These are phyloP conservation scores for Choloepus hoffmanni DNA, from an alignment of 2,113 vertebrate species.

Conservation along the genomic window DNA sequence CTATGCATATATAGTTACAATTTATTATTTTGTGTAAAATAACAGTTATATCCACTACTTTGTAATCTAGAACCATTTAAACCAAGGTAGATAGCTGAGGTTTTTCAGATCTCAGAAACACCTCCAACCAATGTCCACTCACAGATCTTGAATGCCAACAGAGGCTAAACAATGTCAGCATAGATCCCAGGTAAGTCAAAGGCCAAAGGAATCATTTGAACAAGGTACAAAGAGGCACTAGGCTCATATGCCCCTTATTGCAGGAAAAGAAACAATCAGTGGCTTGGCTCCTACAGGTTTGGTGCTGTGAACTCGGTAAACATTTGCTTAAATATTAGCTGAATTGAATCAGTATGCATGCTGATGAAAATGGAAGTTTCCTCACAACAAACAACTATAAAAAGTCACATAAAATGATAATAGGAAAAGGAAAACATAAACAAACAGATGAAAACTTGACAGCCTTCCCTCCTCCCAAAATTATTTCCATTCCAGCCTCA, in stretches of 20 bases:
- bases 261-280: not conserved
- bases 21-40: not conserved
- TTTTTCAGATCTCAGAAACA: constrained; percentile 20
- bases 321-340: not conserved
- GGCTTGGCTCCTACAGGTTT: not conserved
- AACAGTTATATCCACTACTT: not conserved
- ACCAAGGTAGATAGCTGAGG: not conserved
- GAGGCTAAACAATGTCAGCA: not conserved
- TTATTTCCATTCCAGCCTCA: not conserved
- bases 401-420: not conserved
- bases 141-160: not conserved
- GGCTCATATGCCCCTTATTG: not conserved
- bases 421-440: not conserved
- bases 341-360: not conserved
- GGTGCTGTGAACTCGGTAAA: not conserved
- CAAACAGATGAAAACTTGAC: not conserved
- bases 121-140: not conserved
- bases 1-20: not conserved
- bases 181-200: not conserved
- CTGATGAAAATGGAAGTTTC: not conserved
- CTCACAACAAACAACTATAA: not conserved
- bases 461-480: not conserved
- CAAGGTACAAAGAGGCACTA: not conserved
- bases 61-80: constrained; percentile 26
- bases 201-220: not conserved